These are phyloP conservation scores for Trachymyrmex cornetzi DNA, from an alignment of 1,140 invertebrate species.

Conservation along the genomic window DNA sequence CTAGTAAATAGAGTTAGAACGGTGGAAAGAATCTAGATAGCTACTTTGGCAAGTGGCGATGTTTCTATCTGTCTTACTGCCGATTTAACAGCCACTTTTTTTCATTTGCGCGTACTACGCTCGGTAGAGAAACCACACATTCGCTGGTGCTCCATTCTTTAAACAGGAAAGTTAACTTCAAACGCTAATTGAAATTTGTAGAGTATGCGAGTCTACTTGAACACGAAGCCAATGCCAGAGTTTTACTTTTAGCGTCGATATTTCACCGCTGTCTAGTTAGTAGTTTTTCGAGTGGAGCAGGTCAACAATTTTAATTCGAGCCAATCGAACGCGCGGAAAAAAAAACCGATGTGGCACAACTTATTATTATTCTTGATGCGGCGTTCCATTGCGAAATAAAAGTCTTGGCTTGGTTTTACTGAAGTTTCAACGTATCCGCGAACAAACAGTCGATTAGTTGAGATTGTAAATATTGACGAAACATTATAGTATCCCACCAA, in stretches of 20 bases:
- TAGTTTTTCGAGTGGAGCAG: conserved; percentile 20
- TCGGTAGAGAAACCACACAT: conserved; percentile 27
- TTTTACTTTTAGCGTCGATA: conserved; percentile 45
- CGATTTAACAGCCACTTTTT: conserved; percentile 13
- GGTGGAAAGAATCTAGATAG: conserved; percentile 17
- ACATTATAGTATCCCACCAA: conserved; percentile 23
- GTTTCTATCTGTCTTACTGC: conserved; percentile 30
- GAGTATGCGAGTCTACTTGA: conserved; percentile 28
- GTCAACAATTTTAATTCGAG: conserved; percentile 49
- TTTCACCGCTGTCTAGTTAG: conserved; percentile 33
- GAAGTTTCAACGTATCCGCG: conserved; percentile 3
- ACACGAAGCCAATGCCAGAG: conserved; percentile 22
- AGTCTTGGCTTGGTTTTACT: neutral
- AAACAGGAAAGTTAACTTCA: conserved; percentile 30
- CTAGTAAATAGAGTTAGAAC: conserved; percentile 7
- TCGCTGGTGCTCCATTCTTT: conserved; percentile 18
- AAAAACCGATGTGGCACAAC: neutral
- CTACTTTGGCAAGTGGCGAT: neutral
- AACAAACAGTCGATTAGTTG: neutral
- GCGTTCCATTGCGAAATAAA: neutral
- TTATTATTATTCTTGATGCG: conserved; percentile 36
- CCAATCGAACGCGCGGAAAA: neutral
- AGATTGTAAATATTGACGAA: conserved; percentile 52
- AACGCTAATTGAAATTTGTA: conserved; percentile 59
- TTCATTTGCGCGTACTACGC: conserved; percentile 22